These are phyloP conservation scores for Volucella inflata DNA, from an alignment of 2,888 invertebrate species.

Conservation along the genomic window DNA sequence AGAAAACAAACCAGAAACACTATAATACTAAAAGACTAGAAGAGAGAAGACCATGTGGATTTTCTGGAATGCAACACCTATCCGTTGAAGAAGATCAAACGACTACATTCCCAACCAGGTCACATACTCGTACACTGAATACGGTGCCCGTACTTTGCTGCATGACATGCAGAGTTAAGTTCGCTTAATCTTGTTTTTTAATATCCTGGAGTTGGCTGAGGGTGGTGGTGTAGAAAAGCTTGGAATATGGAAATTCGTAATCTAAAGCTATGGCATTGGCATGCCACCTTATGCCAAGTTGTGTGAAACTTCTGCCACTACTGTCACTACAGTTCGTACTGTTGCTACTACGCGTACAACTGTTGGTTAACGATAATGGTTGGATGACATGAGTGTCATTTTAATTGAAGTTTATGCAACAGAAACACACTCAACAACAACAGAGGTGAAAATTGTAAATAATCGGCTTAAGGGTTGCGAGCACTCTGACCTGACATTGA, in stretches of 20 bases:
- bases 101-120: slow-evolving; percentile 58
- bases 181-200: slow-evolving; percentile 56
- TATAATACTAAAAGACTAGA: no score
- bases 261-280: slow-evolving; percentile 54
- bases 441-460: slow-evolving; percentile 34
- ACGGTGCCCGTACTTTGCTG: slow-evolving; percentile 30
- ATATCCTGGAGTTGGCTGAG: slow-evolving; percentile 50
- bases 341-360: no score
- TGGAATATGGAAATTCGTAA: slow-evolving; percentile 46
- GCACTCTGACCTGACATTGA: slow-evolving; percentile 61
- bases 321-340: neutral
- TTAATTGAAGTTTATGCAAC: slow-evolving; percentile 63
- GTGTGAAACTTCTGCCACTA: slow-evolving; percentile 27
- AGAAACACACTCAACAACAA: slow-evolving; percentile 1
- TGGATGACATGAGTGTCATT: slow-evolving; percentile 64
- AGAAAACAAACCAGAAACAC: slow-evolving; percentile 41
- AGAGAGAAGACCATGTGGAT: neutral
- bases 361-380: slow-evolving; percentile 43
- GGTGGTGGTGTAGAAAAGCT: slow-evolving; percentile 1
- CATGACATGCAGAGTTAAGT: slow-evolving; percentile 58
- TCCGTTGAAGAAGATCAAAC: slow-evolving; percentile 19
- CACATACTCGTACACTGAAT: slow-evolving; percentile 55
- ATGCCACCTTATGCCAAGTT: slow-evolving; percentile 50
- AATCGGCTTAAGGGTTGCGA: slow-evolving; percentile 29
- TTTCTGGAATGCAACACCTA: slow-evolving; percentile 53